Conservation (phyloP, 2,113 vertebrate species). For the Sclerurus mexicanus region DNA sequence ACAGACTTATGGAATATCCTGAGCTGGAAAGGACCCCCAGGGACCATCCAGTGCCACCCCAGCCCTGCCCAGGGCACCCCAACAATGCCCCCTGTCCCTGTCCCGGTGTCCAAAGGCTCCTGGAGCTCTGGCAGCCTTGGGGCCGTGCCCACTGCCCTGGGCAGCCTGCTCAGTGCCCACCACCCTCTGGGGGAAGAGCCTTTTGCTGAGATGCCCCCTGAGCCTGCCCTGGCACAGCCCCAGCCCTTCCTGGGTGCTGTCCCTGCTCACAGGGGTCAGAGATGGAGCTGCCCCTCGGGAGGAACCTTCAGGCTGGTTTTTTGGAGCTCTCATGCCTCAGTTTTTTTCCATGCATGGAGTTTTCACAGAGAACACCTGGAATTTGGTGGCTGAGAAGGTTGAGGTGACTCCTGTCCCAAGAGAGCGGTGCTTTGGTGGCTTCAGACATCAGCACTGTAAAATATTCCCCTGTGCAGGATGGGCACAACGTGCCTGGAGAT, state of each 20-base stretch:
- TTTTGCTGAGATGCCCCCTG: background rate
- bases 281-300: accelerated
- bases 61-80: background rate
- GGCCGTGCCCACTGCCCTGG: background rate
- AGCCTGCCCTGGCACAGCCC: background rate
- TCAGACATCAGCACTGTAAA: background rate
- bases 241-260: background rate
- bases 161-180: background rate
- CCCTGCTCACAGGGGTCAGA: background rate
- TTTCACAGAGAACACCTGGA: background rate
- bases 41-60: accelerated
- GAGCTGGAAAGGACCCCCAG: accelerated
- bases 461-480: background rate
- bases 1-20: background rate
- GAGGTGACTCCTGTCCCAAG: background rate
- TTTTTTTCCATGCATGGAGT: background rate
- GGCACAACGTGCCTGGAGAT: background rate
- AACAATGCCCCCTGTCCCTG: background rate
- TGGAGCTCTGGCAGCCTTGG: background rate
- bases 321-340: background rate
- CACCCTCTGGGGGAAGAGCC: background rate
- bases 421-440: background rate
- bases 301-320: background rate
- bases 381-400: background rate
- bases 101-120: background rate